These are phyloP conservation scores for Pediacus dermestoides DNA, from an alignment of 2,888 invertebrate species.

Conservation along the genomic window DNA sequence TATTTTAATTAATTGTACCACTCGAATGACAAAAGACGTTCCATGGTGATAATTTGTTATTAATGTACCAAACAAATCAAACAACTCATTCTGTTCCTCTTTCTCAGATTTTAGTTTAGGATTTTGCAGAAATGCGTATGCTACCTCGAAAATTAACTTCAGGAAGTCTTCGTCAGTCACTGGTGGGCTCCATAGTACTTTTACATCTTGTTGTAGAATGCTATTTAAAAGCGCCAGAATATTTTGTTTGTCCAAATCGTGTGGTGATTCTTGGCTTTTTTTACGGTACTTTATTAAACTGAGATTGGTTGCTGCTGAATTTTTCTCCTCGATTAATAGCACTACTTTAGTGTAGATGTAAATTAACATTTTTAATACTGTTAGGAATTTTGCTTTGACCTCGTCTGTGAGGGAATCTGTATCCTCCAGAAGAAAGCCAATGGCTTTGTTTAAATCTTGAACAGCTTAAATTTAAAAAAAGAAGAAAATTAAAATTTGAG, in stretches of 20 bases:
- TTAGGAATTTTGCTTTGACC: slow-evolving; percentile 57
- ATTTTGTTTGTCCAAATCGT: slow-evolving; percentile 64
- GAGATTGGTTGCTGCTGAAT: slow-evolving; percentile 58
- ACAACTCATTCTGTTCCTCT: slow-evolving; percentile 64
- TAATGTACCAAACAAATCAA: slow-evolving; percentile 75
- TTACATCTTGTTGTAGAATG: slow-evolving; percentile 61
- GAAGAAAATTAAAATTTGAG: not conserved
- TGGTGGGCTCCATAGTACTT: slow-evolving; percentile 68
- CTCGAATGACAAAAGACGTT: slow-evolving; percentile 68
- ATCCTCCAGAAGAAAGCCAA: slow-evolving; percentile 56
- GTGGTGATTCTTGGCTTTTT: slow-evolving; percentile 49
- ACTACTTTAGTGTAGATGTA: slow-evolving; percentile 65
- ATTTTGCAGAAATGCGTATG: slow-evolving; percentile 69
- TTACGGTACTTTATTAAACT: slow-evolving; percentile 39
- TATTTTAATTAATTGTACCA: slow-evolving; percentile 70
- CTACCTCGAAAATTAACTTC: slow-evolving; percentile 67
- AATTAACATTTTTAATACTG: slow-evolving; percentile 73
- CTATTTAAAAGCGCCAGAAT: slow-evolving; percentile 49
- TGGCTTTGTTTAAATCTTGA: slow-evolving; percentile 55
- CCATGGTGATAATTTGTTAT: slow-evolving; percentile 83
- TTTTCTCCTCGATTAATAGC: slow-evolving; percentile 58
- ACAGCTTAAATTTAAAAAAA: slow-evolving; percentile 44
- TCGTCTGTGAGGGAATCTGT: slow-evolving; percentile 53
- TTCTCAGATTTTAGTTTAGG: slow-evolving; percentile 60
- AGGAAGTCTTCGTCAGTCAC: slow-evolving; percentile 82